Evolutionary conservation across 2,888 invertebrate genomes (phyloP), one percentile per base, ranked within the genome.

Genomic region (Polylopha cassiicola): DNA sequence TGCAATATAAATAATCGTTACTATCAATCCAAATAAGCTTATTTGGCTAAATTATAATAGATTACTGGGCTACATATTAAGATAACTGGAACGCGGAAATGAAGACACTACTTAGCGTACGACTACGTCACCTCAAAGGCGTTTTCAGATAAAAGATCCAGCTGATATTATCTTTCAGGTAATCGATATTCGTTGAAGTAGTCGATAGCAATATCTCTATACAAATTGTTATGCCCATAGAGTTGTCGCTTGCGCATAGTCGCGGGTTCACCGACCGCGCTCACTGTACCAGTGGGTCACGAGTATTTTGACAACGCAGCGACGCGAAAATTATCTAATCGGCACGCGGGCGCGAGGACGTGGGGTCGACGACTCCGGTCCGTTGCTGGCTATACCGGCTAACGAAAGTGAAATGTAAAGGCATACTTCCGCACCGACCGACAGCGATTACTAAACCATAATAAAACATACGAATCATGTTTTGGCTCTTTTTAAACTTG

Each of bases 321-420:
- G n/a, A n/a, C n/a, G 77, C 78, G 77, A 80, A 80, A 81, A 82
- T 85, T 85, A 85, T 85, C 81, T 85, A 84, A 85, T 77, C 84
- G 79, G 84, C 78, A 78, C 82, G 76, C 81, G 72, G 73, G 65
- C 69, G 76, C 81, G 81, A 81, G 80, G 79, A 81, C 82, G 65
- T 58, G 64, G 65, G 81, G 68, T 72, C 78, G 71, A 61, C 69
- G 81, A 79, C 81, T 57, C 62, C 59, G 65, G 61, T 64, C 71
- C 67, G 74, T 63, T 69, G 62, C 63, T 65, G 55, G 66, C 65
- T 53, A 60, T 50, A 55, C 56, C 61, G 67, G 55, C 66, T 61
- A 66, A 68, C 61, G 82, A 85, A 84, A 85, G 84, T 85, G 84
- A 85, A 84, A 81, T 76, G 73, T 65, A 66, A 74, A 73, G 41